Percentiles rank a stretch among this genome's conserved stretches.
Evolutionary conservation across 2,797 vertebrate genomes (phyloP).

Genomic region (Glyptemys insculpta): DNA sequence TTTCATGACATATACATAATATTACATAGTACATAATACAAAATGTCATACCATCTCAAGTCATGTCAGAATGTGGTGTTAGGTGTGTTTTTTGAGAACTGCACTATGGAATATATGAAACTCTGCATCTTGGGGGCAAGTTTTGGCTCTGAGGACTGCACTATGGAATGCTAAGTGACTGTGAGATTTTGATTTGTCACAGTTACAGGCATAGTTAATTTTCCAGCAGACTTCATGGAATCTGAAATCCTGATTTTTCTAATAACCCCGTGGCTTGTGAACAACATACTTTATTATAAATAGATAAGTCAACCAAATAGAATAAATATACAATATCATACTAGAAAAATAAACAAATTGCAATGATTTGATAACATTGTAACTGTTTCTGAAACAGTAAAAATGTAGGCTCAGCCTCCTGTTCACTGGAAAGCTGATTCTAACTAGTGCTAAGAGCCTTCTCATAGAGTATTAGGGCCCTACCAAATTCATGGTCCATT

Average conservation of each 20-base stretch:
- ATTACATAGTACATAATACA: too few species aligned
- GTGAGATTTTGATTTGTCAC: background rate
- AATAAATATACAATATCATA: background rate
- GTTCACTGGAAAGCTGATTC: background rate
- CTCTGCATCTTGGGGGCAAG: background rate
- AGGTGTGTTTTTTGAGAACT: background rate
- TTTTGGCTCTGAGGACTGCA: background rate
- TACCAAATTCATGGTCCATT: too few species aligned
- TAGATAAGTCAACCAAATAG: background rate
- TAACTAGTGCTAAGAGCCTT: background rate
- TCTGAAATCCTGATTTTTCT: background rate
- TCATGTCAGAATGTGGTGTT: too few species aligned
- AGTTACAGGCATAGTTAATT: background rate
- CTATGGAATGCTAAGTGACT: background rate
- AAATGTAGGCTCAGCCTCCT: background rate
- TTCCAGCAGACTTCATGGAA: background rate
- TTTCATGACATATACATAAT: too few species aligned
- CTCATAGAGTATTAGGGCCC: background rate
- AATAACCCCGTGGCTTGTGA: fast-evolving
- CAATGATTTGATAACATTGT: background rate
- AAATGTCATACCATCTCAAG: too few species aligned
- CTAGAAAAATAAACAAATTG: background rate
- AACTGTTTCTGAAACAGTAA: background rate
- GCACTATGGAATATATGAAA: background rate
- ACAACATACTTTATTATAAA: background rate